Conservation (phyloP, 1,140 invertebrate genomes). For the Solenopsis fugax region DNA sequence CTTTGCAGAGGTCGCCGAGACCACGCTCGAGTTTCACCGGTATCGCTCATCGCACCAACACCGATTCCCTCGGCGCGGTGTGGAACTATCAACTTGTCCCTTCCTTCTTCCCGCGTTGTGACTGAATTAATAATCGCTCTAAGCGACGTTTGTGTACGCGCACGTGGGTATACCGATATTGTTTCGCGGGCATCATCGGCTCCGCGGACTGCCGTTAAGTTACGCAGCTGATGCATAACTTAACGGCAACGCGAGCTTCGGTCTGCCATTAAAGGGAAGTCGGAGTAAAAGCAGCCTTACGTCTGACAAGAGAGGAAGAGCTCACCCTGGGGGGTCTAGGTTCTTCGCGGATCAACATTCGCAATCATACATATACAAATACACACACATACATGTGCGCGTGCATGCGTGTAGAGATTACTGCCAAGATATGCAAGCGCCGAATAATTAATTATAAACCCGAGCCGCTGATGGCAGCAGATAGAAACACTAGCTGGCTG, state of each 20-base stretch:
- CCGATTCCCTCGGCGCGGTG: constrained; percentile 34
- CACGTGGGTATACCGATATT: neutral
- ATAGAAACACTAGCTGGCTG: neutral
- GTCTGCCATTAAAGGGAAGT: neutral
- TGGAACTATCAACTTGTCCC: constrained; percentile 56
- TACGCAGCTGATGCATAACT: constrained; percentile 30
- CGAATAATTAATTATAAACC: constrained; percentile 17
- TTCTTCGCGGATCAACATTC: neutral
- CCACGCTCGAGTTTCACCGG: constrained; percentile 83
- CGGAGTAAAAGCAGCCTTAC: neutral
- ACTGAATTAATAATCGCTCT: constrained; percentile 22
- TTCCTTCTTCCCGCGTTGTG: constrained; percentile 67
- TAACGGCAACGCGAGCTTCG: neutral
- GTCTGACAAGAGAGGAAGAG: neutral
- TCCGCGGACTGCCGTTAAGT: neutral
- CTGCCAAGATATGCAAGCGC: neutral
- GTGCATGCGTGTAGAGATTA: neutral
- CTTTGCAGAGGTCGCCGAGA: constrained; percentile 82
- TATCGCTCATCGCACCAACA: constrained; percentile 43
- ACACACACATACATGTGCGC: neutral
- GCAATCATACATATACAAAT: neutral
- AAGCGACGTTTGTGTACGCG: neutral
- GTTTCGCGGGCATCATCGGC: constrained; percentile 10
- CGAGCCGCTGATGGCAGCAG: neutral
- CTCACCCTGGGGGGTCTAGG: neutral